Percentiles rank a stretch among this genome's conserved stretches.
These are phyloP conservation scores for Dione juno DNA, from an alignment of 2,888 invertebrate species.

Conservation along the genomic window DNA sequence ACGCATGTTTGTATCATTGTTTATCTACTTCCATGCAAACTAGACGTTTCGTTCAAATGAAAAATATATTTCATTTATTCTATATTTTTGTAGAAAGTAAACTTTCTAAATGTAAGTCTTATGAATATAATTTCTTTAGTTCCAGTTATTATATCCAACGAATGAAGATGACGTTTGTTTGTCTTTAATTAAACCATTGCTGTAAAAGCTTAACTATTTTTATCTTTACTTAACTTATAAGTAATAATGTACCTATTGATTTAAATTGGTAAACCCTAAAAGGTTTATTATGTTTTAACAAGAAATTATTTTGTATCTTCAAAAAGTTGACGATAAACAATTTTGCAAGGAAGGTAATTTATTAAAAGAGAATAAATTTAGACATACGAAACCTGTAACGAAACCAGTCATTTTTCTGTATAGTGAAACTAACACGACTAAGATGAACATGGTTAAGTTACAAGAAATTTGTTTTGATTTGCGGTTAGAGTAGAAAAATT, in stretches of 20 bases:
- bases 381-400: neutral
- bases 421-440: neutral
- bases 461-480: neutral
- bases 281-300: neutral
- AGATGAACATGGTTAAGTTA: neutral
- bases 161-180: conserved; percentile 17
- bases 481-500: neutral
- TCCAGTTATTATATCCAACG: conserved; percentile 18
- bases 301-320: neutral
- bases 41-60: conserved; percentile 9
- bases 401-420: neutral
- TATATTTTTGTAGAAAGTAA: conserved; percentile 24
- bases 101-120: conserved; percentile 21
- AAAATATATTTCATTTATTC: conserved; percentile 17
- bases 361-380: neutral
- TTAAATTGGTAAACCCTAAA: neutral
- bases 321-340: neutral
- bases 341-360: neutral
- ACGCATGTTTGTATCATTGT: neutral
- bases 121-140: conserved; percentile 18
- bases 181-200: conserved; percentile 8
- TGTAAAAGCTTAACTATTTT: neutral
- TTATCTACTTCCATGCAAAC: conserved; percentile 21
- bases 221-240: neutral
- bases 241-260: neutral